Conservation (phyloP, 2,888 invertebrate genomes). For the Eupsilia transversa region DNA sequence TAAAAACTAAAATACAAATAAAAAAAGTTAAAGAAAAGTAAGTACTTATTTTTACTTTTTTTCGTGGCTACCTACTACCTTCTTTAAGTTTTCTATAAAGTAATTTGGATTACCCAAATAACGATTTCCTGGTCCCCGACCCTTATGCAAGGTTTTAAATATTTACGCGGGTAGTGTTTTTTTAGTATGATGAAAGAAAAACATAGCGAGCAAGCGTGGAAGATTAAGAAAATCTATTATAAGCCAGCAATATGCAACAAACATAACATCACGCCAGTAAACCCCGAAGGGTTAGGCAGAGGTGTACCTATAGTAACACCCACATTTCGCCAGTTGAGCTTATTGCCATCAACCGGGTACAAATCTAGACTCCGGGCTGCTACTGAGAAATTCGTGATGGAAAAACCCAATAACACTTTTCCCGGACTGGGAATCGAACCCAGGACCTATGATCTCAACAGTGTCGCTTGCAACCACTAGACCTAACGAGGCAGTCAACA, state of each 20-base stretch:
- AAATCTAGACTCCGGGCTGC: background rate
- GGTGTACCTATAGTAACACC: background rate
- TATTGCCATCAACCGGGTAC: background rate
- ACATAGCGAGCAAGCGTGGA: background rate
- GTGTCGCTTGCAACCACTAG: background rate
- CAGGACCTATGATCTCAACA: background rate
- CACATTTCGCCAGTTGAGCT: background rate
- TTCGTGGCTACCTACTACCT: too few relatives aligned
- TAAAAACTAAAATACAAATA: too few relatives aligned
- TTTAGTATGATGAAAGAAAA: slow-evolving; percentile 12
- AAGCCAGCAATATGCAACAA: background rate
- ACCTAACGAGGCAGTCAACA: background rate
- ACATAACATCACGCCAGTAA: background rate
- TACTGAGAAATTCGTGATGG: background rate
- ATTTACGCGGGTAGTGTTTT: background rate
- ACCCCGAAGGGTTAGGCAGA: background rate
- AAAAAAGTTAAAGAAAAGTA: too few relatives aligned
- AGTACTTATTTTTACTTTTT: too few relatives aligned
- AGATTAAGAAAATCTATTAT: slow-evolving; percentile 24
- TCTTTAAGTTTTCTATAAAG: too few relatives aligned
- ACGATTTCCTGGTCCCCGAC: background rate
- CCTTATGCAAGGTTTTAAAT: slow-evolving; percentile 3
- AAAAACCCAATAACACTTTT: background rate
- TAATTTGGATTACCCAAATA: too few relatives aligned
- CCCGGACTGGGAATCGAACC: background rate